Conservation (phyloP, 2,888 invertebrate species). For the Metalampra italica region DNA sequence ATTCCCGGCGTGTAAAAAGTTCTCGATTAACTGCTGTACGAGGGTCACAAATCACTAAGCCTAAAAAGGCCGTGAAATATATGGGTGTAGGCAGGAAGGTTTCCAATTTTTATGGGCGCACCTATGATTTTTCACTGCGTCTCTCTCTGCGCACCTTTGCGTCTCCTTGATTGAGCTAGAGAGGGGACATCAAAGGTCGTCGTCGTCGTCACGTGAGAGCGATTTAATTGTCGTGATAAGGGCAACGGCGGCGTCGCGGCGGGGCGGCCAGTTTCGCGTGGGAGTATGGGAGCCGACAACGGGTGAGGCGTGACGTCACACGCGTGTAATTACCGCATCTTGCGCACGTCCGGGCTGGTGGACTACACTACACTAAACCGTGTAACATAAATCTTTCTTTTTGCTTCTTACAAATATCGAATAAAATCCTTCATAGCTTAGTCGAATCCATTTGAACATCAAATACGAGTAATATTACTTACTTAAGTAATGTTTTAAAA, state of each 20-base stretch:
- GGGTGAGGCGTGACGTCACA: slow-evolving; percentile 48
- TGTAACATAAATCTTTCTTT: slow-evolving; percentile 1
- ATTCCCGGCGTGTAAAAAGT: slow-evolving; percentile 1
- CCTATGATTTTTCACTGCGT: neutral
- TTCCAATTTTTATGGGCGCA: neutral
- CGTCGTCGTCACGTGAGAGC: slow-evolving; percentile 49
- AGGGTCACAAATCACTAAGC: slow-evolving; percentile 6
- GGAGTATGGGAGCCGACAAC: slow-evolving; percentile 55
- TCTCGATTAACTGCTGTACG: neutral
- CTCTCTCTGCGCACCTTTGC: neutral
- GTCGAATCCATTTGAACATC: too few relatives aligned
- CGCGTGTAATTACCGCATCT: slow-evolving; percentile 36
- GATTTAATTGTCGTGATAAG: slow-evolving; percentile 62
- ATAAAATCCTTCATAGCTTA: too few relatives aligned
- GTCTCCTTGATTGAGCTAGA: neutral
- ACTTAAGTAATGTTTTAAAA: too few relatives aligned
- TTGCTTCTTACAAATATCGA: neutral
- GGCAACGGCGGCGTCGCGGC: slow-evolving; percentile 31
- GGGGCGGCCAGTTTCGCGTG: slow-evolving; percentile 39
- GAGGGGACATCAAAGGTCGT: slow-evolving; percentile 24
- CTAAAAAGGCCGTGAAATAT: slow-evolving; percentile 5
- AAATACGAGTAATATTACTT: too few relatives aligned
- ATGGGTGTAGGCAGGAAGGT: neutral
- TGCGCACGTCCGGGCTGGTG: slow-evolving; percentile 27
- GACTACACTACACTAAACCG: neutral